A percentile compares a stretch with the other conserved stretches of the same genome.
phyloP scores from a whole-genome alignment of 2,113 vertebrate species.

The Zootoca vivipara region DNA sequence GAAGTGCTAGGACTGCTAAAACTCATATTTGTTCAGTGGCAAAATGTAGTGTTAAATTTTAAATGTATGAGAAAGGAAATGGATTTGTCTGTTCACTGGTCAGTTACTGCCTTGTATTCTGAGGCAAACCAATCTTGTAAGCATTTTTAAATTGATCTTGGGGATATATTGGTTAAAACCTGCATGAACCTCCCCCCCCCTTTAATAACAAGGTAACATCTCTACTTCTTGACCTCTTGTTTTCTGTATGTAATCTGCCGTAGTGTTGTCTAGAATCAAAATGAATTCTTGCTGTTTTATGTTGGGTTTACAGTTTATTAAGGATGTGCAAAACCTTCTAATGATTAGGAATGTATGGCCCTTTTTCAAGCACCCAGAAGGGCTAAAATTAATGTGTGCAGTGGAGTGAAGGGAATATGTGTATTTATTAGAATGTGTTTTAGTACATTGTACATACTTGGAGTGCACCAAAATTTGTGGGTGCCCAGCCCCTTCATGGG shows the following conservation, averaged over 20 bases:
- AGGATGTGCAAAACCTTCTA: background rate
- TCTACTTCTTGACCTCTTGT: background rate
- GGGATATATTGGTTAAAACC: rapidly evolving
- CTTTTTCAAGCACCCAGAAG: background rate
- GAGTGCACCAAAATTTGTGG: no score
- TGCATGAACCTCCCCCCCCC: background rate
- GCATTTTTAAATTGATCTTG: rapidly evolving
- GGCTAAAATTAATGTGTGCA: background rate
- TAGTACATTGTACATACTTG: background rate
- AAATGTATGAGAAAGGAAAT: background rate
- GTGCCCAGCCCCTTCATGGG: no score
- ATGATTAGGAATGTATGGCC: background rate
- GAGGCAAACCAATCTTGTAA: rapidly evolving
- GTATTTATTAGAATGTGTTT: background rate
- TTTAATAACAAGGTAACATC: background rate
- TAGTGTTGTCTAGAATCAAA: background rate
- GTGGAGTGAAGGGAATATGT: background rate
- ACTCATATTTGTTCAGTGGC: background rate
- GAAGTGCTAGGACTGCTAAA: background rate
- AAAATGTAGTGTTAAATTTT: background rate
- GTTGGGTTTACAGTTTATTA: background rate
- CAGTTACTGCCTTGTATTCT: background rate
- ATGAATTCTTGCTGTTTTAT: background rate
- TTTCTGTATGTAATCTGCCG: background rate
- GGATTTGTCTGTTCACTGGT: background rate